Percentiles rank a stretch among this genome's conserved stretches.
These are phyloP conservation scores for Caenorhabditis virilis DNA, from an alignment of 2,888 invertebrate species.

Conservation along the genomic window DNA sequence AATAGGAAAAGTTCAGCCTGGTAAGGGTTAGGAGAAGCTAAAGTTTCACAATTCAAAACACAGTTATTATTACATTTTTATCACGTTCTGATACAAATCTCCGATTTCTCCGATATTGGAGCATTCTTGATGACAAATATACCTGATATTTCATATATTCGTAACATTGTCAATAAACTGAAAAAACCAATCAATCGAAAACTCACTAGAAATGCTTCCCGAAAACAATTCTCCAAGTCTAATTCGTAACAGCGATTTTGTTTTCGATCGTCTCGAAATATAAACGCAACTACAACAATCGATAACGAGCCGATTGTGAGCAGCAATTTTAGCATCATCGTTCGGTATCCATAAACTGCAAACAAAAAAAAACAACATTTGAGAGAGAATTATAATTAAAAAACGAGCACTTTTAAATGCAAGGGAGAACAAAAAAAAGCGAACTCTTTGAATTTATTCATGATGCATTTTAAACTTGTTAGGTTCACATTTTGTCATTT, in stretches of 20 bases:
- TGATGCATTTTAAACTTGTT: neutral
- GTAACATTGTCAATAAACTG: neutral
- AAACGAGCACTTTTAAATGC: neutral
- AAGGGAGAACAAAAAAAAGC: neutral
- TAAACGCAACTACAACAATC: slow-evolving; percentile 12
- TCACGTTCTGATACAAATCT: neutral
- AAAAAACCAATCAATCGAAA: slow-evolving; percentile 1
- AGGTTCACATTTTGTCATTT: neutral
- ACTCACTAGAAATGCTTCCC: slow-evolving; percentile 53
- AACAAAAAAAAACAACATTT: slow-evolving; percentile 2
- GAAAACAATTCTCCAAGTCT: slow-evolving; percentile 54
- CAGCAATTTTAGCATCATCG: slow-evolving; percentile 25
- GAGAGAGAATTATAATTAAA: neutral
- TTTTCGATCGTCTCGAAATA: slow-evolving; percentile 12
- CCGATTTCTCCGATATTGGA: slow-evolving; percentile 14
- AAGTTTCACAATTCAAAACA: neutral
- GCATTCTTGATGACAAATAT: slow-evolving; percentile 11
- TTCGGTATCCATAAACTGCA: slow-evolving; percentile 31
- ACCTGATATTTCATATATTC: slow-evolving; percentile 1
- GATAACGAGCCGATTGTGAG: slow-evolving; percentile 20
- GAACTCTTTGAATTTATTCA: slow-evolving; percentile 1
- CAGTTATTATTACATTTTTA: neutral
- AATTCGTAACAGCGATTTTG: slow-evolving; percentile 45
- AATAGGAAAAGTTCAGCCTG: slow-evolving; percentile 1
- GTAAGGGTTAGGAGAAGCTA: slow-evolving; percentile 6